phyloP scores from a whole-genome alignment of 2,113 vertebrate genomes.

The Hystrix brachyura region DNA sequence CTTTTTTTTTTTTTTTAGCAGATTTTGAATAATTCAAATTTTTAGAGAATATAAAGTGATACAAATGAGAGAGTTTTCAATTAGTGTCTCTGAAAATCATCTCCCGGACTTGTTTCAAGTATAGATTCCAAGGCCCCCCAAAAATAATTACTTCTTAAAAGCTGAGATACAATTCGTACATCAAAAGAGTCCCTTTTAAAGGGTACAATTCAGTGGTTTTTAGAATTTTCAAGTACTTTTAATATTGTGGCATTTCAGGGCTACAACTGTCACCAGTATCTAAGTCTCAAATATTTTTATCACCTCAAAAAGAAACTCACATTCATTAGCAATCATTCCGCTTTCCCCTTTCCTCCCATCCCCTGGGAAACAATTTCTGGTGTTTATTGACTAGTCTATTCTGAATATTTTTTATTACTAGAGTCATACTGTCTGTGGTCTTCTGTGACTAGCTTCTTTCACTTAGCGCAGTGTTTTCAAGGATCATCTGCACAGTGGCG shows the following conservation, averaged over 20 bases:
- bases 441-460: neutral
- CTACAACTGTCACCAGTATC: neutral
- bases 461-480: neutral
- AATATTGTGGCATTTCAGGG: neutral
- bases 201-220: neutral
- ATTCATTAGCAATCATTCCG: neutral
- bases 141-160: neutral
- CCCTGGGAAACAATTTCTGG: neutral
- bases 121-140: neutral
- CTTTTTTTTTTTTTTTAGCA: slow-evolving; percentile 8
- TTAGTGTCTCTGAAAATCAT: neutral
- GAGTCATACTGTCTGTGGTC: neutral
- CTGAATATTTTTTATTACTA: neutral
- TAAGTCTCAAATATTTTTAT: slow-evolving; percentile 4
- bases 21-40: slow-evolving; percentile 65
- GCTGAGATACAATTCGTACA: neutral
- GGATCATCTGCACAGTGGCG: neutral
- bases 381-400: neutral
- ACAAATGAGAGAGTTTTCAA: slow-evolving; percentile 1
- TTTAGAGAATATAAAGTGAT: slow-evolving; percentile 5
- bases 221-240: neutral
- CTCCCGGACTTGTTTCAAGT: slow-evolving; percentile 23
- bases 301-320: neutral
- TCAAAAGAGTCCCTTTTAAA: neutral
- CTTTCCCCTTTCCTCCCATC: neutral